Base-by-base conservation (phyloP, 2,113 vertebrate species). In the Carassius carassius region DNA sequence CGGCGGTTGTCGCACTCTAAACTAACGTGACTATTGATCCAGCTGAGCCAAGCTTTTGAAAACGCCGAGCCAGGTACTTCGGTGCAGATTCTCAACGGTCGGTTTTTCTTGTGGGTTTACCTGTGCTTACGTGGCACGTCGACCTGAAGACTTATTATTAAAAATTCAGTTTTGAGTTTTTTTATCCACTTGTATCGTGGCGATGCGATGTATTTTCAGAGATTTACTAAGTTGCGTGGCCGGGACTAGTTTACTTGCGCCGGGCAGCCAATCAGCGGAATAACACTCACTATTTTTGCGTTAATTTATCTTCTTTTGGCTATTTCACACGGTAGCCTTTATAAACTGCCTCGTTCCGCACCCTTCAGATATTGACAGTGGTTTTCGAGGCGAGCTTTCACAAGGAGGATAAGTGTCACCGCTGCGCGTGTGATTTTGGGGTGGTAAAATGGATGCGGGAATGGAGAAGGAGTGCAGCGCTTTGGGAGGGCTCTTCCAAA, bases 381-480 rank as follows among this genome's bases (percentile, higher is more conserved):
- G 8, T 2, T 56, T 58, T 84, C 25, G 16, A 80, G 41, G 4
- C 21, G 37, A 25, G 78, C 21, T 65, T 21, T 74, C 65, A 12
- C 16, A 37, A 19, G 58, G 16, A 82, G 17, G 11, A 35, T 60
- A 78, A 63, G 81, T 73, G 51, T 83, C 69, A 65, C 4, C 60
- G 44, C 56, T 23, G 17, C 14, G 25, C 41, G 73, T 58, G 49
- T 17, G 72, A 51, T 69, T 58, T 83, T 44, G 41, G 83, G 70
- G 5, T 41, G 51, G 16, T 62, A 93, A 87, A 91, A 96, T 96
- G 95, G 95, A 96, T 91, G 94, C 93, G 91, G 94, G 94, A 32
- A 94, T 95, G 88, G 95, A 96, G 93, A 95, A 95, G 93, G 95
- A 96, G 91, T 96, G 95, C 91, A 93, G 95, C 93, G 95, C 95